These are phyloP conservation scores for Prolemur simus DNA, from an alignment of 2,113 vertebrate species.

Conservation along the genomic window DNA sequence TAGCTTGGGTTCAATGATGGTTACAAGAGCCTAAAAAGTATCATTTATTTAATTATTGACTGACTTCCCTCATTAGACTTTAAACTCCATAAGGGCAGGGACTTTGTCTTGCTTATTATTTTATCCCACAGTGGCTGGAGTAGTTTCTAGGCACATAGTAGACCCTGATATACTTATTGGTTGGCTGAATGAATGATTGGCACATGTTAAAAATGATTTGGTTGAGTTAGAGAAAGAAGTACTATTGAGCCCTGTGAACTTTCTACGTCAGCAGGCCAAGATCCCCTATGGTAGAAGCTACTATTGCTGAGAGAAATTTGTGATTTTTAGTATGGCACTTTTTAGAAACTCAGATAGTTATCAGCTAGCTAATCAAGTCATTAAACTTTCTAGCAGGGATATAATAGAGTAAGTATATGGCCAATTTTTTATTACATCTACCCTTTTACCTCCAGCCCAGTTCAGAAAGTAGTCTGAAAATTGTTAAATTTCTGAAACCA, in stretches of 20 bases:
- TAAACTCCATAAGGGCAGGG: neutral
- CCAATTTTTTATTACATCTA: neutral
- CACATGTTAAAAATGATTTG: neutral
- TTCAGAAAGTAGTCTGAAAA: neutral
- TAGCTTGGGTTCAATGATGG: neutral
- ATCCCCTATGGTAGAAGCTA: neutral
- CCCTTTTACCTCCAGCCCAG: neutral
- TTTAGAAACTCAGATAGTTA: neutral
- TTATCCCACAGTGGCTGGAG: neutral
- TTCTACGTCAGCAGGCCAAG: neutral
- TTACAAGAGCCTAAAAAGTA: conserved; percentile 1
- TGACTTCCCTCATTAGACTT: neutral
- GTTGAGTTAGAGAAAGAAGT: neutral
- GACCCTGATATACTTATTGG: neutral
- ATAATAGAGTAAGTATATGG: neutral
- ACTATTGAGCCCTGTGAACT: neutral
- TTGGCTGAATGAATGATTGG: neutral
- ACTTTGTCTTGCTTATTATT: neutral
- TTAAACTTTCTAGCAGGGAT: neutral
- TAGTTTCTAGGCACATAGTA: neutral
- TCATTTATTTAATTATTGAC: neutral
- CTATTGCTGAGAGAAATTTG: neutral
- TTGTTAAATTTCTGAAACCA: neutral
- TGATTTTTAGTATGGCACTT: neutral
- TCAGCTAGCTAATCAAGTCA: neutral